Evolutionary conservation across 2,888 invertebrate species (phyloP), one percentile per base, ranked within the genome.

Genomic region (Automeris io): DNA sequence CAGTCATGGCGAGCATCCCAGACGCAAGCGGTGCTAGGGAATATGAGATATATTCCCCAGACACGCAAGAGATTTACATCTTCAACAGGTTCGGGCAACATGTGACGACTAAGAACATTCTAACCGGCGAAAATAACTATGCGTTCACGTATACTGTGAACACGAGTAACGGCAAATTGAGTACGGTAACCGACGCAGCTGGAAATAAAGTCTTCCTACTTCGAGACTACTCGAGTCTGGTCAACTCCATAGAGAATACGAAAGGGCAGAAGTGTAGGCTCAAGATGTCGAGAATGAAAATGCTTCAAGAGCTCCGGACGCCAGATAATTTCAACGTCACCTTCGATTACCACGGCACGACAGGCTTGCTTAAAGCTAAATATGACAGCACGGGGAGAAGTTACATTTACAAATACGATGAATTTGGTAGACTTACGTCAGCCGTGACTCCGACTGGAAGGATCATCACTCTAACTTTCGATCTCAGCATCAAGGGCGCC

Each of bases 41-140:
- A 64, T 99, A 98, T 68, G 96, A 97, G 71, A 96, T 99, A 40
- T 95, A 95, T 60, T 96, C 97, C 0, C 95, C 98, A 0, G 97
- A 97, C 57, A 95, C 96, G 2, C 97, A 98, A 73, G 98, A 98
- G 73, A 93, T 96, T 43, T 97, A 96, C 61, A 91, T 96, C 16
- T 97, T 97, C 81, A 97, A 97, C 61, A 88, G 96, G 51, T 96
- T 97, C 64, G 99, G 99, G 0, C 98, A 98, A 69, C 99, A 99
- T 65, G 91, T 96, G 2, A 93, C 95, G 39, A 98, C 98, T 0
- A 93, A 93, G 53, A 97, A 97, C 65, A 97, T 99, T 43, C 85
- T 98, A n/a, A 98, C 98, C 0, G 96, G 96, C 0, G 96, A 96
- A 74, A 95, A 93, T 2, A 93, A 95, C 49, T 98, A 97, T 70